These are phyloP conservation scores for Penaeus chinensis DNA, from an alignment of 1,140 invertebrate species.

Conservation along the genomic window DNA sequence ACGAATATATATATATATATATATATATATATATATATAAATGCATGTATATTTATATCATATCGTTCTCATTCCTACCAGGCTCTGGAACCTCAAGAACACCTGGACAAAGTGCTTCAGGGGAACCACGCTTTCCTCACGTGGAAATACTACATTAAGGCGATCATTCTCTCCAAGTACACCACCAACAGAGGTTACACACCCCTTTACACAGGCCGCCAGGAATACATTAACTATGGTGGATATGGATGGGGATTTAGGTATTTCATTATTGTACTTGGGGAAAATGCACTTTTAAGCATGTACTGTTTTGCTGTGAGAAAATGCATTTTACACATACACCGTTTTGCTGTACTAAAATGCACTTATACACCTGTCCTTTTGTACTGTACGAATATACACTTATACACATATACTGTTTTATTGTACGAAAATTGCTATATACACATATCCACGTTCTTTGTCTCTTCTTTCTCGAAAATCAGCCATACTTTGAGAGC, in stretches of 20 bases:
- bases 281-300: background rate
- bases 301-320: background rate
- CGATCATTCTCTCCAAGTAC: slow-evolving; percentile 41
- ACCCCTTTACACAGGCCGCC: slow-evolving; percentile 20
- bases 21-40: no score
- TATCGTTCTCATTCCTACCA: background rate
- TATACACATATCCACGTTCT: background rate
- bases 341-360: no score
- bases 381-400: no score
- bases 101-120: slow-evolving; percentile 31
- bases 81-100: slow-evolving; percentile 24
- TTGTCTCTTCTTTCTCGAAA: no score
- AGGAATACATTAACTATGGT: slow-evolving; percentile 31
- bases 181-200: slow-evolving; percentile 38
- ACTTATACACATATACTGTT: no score
- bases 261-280: background rate
- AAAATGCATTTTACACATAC: background rate
- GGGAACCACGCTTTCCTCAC: slow-evolving; percentile 51
- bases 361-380: background rate
- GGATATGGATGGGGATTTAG: slow-evolving; percentile 36
- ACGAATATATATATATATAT: no score
- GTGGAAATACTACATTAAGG: slow-evolving; percentile 54
- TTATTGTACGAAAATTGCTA: background rate
- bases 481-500: no score
- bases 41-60: background rate